Conservation (phyloP, 2,113 vertebrate genomes). For the Acrocephalus arundinaceus region DNA sequence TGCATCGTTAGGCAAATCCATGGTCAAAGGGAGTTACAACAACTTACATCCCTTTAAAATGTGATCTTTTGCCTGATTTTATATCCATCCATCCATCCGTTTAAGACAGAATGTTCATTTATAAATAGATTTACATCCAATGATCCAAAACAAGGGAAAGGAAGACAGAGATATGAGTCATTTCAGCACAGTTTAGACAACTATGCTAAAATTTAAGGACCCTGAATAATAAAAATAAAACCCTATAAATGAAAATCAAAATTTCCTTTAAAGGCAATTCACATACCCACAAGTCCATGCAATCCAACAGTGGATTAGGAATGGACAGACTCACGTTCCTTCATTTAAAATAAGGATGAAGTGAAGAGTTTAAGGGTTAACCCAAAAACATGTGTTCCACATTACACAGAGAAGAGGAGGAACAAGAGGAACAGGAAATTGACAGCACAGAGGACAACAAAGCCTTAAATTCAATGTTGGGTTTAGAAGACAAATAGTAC, state of each 20-base stretch:
- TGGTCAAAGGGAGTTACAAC: background rate
- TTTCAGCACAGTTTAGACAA: background rate
- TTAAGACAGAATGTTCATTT: background rate
- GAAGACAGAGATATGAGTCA: background rate
- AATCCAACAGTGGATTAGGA: background rate
- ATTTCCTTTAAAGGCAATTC: background rate
- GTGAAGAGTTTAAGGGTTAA: background rate
- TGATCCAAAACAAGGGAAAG: background rate
- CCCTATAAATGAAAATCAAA: background rate
- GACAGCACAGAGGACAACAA: background rate
- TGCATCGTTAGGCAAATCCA: background rate
- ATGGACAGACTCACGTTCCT: background rate
- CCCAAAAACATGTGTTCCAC: background rate
- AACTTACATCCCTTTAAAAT: background rate
- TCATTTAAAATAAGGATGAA: background rate
- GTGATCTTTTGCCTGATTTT: background rate
- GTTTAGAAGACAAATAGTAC: background rate
- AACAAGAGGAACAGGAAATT: background rate
- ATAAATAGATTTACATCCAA: background rate
- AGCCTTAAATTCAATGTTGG: background rate
- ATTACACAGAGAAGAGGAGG: background rate
- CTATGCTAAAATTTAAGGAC: background rate
- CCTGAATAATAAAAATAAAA: background rate
- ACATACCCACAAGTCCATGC: rapidly evolving
- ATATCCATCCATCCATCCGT: background rate